These are phyloP conservation scores for Hexactinellida sp. DNA, from an alignment of 37 sponge, comb jelly and placozoan species.

Conservation along the genomic window DNA sequence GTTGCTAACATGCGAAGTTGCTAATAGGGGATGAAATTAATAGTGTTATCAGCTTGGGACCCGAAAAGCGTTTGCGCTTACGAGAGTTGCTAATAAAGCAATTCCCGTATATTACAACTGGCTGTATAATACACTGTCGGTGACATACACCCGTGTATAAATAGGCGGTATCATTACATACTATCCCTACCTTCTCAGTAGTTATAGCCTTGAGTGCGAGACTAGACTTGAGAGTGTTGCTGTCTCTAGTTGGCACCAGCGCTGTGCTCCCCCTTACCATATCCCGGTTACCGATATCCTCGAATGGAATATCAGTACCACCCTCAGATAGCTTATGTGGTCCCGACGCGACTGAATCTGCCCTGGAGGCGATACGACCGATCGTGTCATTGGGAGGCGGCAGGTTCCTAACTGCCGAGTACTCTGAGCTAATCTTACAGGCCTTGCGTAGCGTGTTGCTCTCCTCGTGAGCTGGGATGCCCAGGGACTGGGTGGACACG, in stretches of 20 bases:
- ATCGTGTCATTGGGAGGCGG: constrained; percentile 24
- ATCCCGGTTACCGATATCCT: not conserved
- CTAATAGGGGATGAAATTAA: too few species aligned
- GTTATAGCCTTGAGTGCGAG: constrained; percentile 12
- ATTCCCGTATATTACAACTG: too few species aligned
- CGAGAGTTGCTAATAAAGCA: too few species aligned
- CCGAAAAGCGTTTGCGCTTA: too few species aligned
- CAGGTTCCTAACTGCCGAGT: constrained; percentile 46
- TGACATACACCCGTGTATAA: too few species aligned
- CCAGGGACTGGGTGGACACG: constrained; percentile 58
- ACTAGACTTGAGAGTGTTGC: not conserved
- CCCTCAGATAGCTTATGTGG: not conserved
- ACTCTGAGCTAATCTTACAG: constrained; percentile 63
- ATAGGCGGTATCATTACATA: too few species aligned
- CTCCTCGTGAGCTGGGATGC: constrained; percentile 54
- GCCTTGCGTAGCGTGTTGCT: constrained; percentile 42
- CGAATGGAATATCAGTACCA: not conserved
- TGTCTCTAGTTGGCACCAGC: not conserved
- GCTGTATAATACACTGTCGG: too few species aligned
- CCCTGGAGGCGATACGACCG: not conserved
- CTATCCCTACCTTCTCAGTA: not conserved
- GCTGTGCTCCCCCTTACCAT: not conserved
- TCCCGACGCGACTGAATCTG: not conserved
- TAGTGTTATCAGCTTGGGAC: too few species aligned
- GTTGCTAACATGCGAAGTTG: too few species aligned